These are phyloP conservation scores for Drosophila melanica DNA, from an alignment of 1,140 invertebrate species.

Conservation along the genomic window DNA sequence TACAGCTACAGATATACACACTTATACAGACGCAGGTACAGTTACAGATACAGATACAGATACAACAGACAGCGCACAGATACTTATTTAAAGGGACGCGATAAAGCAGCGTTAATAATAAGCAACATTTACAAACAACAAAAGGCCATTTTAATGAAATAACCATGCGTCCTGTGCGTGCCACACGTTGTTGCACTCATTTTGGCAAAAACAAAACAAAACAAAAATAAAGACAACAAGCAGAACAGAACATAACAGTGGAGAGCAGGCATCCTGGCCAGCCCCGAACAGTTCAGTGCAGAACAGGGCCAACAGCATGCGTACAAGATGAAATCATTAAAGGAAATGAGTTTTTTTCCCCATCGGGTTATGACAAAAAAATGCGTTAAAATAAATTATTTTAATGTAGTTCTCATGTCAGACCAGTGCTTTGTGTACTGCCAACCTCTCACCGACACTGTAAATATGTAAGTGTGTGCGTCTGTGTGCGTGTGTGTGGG, in stretches of 20 bases:
- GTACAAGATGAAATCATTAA: conserved; percentile 82
- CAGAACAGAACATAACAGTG: conserved; percentile 30
- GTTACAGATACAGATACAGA: conserved; percentile 27
- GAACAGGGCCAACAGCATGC: conserved; percentile 54
- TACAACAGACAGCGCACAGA: conserved; percentile 33
- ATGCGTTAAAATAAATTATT: conserved; percentile 83
- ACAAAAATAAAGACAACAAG: conserved; percentile 4
- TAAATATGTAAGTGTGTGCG: conserved; percentile 17
- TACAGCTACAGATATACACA: conserved; percentile 20
- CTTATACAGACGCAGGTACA: conserved; percentile 9
- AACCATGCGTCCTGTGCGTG: conserved; percentile 73
- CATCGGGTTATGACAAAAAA: conserved; percentile 83
- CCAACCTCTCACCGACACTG: not conserved
- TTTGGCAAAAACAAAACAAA: conserved; percentile 23
- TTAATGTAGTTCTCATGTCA: conserved; percentile 83
- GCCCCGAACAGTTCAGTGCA: conserved; percentile 8
- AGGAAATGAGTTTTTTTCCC: conserved; percentile 81
- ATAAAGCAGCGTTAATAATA: conserved; percentile 78
- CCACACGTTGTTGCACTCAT: conserved; percentile 38
- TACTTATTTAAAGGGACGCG: conserved; percentile 50
- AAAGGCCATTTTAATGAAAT: conserved; percentile 83
- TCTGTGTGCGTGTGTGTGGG: conserved; percentile 32
- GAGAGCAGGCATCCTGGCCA: conserved; percentile 11
- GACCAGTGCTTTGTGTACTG: conserved; percentile 27
- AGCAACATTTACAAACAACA: conserved; percentile 83